Conservation (phyloP, 2,797 vertebrate genomes). For the Neosilurus hyrtlii region DNA sequence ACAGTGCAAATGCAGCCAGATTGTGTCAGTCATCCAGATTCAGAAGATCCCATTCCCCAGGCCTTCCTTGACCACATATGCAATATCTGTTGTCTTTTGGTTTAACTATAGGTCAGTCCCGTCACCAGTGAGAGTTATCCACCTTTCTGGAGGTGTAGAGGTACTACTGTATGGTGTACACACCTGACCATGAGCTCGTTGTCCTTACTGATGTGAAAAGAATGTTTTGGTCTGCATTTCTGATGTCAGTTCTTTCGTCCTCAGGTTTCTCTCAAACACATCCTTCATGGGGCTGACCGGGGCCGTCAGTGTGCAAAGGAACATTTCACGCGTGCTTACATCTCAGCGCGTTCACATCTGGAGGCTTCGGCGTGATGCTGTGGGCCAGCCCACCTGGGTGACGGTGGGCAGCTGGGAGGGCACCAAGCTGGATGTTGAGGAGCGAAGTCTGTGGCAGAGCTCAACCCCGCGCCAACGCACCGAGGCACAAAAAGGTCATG, state of each 20-base stretch:
- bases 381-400: conserved; percentile 85
- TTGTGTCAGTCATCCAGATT: conserved; percentile 47
- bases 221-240: conserved; percentile 6
- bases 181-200: conserved; percentile 22
- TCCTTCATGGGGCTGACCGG: conserved; percentile 83
- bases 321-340: conserved; percentile 68
- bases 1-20: conserved; percentile 45
- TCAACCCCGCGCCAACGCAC: conserved; percentile 52
- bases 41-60: conserved; percentile 48
- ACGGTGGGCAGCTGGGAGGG: conserved; percentile 83
- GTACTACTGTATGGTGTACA: conserved; percentile 18
- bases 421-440: conserved; percentile 75
- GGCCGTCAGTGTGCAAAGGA: conserved; percentile 63
- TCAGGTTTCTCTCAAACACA: conserved; percentile 83
- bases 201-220: conserved; percentile 16
- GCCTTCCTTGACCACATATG: conserved; percentile 30
- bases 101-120: conserved; percentile 47
- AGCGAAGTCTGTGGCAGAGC: conserved; percentile 70
- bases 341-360: conserved; percentile 80
- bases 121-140: conserved; percentile 32
- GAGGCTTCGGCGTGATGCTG: conserved; percentile 77
- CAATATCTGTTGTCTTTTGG: conserved; percentile 42
- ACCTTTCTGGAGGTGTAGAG: conserved; percentile 18
- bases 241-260: conserved; percentile 27
- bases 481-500: conserved; percentile 48